A percentile compares a stretch with the other conserved stretches of the same genome.
These are phyloP conservation scores for Ceratosolen solmsi DNA, from an alignment of 1,140 invertebrate species.

Conservation along the genomic window DNA sequence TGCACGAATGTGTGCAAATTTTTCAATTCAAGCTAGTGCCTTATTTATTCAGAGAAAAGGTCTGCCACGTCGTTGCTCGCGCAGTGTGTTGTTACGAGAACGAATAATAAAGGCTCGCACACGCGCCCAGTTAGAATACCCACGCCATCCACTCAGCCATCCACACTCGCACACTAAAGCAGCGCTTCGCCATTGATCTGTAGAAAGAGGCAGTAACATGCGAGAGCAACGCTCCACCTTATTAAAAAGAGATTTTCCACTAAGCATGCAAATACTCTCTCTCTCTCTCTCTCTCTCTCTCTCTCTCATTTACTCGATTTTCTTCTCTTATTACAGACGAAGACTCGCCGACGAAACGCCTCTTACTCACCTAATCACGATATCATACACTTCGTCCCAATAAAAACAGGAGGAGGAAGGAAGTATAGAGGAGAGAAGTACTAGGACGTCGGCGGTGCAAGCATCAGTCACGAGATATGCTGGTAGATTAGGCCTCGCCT, in stretches of 20 bases:
- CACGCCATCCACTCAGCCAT: neutral
- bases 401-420: slow-evolving; percentile 4
- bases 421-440: neutral
- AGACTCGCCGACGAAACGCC: slow-evolving; percentile 16
- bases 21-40: slow-evolving; percentile 12
- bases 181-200: too few relatives aligned
- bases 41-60: slow-evolving; percentile 27
- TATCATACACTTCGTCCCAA: slow-evolving; percentile 22
- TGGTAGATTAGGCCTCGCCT: slow-evolving; percentile 50
- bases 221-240: neutral
- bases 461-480: neutral
- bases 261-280: neutral
- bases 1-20: slow-evolving; percentile 14
- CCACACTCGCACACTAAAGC: too few relatives aligned
- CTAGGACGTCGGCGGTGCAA: neutral
- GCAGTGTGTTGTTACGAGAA: neutral
- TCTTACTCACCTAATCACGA: slow-evolving; percentile 48
- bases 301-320: neutral
- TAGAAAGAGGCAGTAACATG: neutral
- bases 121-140: neutral
- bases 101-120: slow-evolving; percentile 11
- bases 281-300: neutral
- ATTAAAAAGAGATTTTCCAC: slow-evolving; percentile 9
- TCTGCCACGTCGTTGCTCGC: neutral
- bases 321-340: neutral